Conservation (phyloP, 2,797 vertebrate species). For the Typhlichthys eigenmanni region DNA sequence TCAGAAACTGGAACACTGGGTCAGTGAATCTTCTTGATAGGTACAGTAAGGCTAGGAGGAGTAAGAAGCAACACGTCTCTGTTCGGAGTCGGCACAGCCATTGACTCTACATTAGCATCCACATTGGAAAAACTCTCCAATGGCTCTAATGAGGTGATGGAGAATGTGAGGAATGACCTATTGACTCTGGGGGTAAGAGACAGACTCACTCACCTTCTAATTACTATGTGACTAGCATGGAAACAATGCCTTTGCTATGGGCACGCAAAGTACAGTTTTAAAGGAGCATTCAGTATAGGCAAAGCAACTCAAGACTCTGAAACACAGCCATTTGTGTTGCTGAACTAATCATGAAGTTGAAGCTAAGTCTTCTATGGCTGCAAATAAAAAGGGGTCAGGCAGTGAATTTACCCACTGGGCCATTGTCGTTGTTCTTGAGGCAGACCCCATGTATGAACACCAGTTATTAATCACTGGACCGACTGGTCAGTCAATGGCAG, state of each 20-base stretch:
- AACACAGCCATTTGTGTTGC: slow-evolving; percentile 54
- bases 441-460: slow-evolving; percentile 20
- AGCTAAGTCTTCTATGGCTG: slow-evolving; percentile 22
- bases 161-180: slow-evolving; percentile 80
- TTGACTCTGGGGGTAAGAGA: slow-evolving; percentile 61
- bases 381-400: slow-evolving; percentile 14
- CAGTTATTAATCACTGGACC: slow-evolving; percentile 36
- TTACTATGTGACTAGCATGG: slow-evolving; percentile 68
- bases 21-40: slow-evolving; percentile 49
- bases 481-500: slow-evolving; percentile 44
- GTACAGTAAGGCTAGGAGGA: slow-evolving; percentile 16
- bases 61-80: slow-evolving; percentile 20
- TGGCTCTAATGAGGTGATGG: slow-evolving; percentile 76
- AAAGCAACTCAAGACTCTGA: slow-evolving; percentile 50
- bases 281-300: slow-evolving; percentile 42
- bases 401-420: slow-evolving; percentile 1
- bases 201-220: slow-evolving; percentile 65
- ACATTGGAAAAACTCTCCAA: slow-evolving; percentile 39
- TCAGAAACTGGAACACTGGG: slow-evolving; percentile 61
- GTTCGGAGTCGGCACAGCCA: slow-evolving; percentile 14
- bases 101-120: slow-evolving; percentile 54
- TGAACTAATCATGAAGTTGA: slow-evolving; percentile 8
- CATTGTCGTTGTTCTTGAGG: background rate
- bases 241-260: slow-evolving; percentile 47
- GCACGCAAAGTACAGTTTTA: slow-evolving; percentile 29